Evolutionary conservation across 1,140 invertebrate species (phyloP).

Genomic region (Achatina immaculata): DNA sequence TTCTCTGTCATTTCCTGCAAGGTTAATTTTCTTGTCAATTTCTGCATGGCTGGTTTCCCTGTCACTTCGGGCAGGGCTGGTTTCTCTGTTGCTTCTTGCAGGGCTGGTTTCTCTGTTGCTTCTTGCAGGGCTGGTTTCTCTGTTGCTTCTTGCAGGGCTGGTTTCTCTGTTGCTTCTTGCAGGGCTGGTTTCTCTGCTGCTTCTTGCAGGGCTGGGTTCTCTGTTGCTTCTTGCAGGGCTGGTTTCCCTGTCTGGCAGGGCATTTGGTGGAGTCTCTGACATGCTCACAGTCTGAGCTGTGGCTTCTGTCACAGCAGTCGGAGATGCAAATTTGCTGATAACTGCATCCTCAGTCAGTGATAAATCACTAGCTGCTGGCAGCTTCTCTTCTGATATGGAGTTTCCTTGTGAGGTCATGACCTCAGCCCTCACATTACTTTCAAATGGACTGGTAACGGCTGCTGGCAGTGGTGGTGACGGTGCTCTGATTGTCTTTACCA

Average conservation of each 20-base stretch:
- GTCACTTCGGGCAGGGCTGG: too few relatives aligned
- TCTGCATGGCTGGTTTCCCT: too few relatives aligned
- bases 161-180: too few relatives aligned
- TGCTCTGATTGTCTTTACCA: too few relatives aligned
- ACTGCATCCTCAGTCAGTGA: neutral
- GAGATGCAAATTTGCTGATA: neutral
- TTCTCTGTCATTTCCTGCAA: too few relatives aligned
- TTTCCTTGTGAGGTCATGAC: neutral
- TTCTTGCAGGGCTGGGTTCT: too few relatives aligned
- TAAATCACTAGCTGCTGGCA: neutral
- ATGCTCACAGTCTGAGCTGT: neutral
- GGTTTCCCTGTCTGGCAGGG: neutral
- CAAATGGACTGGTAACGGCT: neutral
- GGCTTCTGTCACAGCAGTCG: neutral
- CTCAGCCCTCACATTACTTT: neutral
- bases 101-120: neutral
- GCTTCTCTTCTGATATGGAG: neutral
- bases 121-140: neutral
- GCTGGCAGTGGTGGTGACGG: too few relatives aligned
- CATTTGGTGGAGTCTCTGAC: neutral
- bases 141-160: too few relatives aligned
- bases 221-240: too few relatives aligned
- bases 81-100: too few relatives aligned
- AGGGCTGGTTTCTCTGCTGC: too few relatives aligned
- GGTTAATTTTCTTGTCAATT: too few relatives aligned